A percentile compares a stretch with the other conserved stretches of the same genome.
These are phyloP conservation scores for Euschistus heros DNA, from an alignment of 1,140 invertebrate species.

Conservation along the genomic window DNA sequence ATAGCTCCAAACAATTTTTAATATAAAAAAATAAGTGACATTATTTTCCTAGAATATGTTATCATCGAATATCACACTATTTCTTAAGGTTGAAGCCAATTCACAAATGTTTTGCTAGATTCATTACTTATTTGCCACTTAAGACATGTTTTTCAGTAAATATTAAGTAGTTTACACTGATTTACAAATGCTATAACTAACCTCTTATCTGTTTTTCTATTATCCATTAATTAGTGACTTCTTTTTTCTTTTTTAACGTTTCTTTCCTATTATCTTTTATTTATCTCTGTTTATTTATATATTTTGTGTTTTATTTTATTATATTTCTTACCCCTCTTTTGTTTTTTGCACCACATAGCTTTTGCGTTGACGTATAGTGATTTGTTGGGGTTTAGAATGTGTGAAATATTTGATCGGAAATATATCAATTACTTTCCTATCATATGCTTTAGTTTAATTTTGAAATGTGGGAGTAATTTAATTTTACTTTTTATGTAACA, in stretches of 20 bases:
- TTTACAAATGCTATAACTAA: neutral
- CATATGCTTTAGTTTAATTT: too few relatives aligned
- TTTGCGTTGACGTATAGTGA: too few relatives aligned
- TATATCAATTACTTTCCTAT: too few relatives aligned
- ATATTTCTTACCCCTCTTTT: neutral
- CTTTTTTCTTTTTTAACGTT: constrained; percentile 5
- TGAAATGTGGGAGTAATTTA: too few relatives aligned
- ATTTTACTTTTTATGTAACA: too few relatives aligned
- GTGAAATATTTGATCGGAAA: too few relatives aligned
- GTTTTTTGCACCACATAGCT: neutral
- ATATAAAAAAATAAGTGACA: too few relatives aligned
- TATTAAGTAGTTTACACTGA: too few relatives aligned
- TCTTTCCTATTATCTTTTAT: neutral
- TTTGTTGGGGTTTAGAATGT: too few relatives aligned
- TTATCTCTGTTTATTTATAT: neutral
- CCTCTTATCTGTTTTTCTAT: neutral
- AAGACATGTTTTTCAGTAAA: too few relatives aligned
- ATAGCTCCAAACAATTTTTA: too few relatives aligned
- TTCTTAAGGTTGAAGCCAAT: constrained; percentile 12
- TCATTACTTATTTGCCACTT: neutral
- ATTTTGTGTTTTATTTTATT: neutral
- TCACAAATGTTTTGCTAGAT: neutral
- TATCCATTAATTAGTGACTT: neutral
- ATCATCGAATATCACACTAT: neutral
- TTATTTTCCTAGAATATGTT: too few relatives aligned